Base-by-base conservation (phyloP, 2,888 invertebrate species). In the Papilio gigon region DNA sequence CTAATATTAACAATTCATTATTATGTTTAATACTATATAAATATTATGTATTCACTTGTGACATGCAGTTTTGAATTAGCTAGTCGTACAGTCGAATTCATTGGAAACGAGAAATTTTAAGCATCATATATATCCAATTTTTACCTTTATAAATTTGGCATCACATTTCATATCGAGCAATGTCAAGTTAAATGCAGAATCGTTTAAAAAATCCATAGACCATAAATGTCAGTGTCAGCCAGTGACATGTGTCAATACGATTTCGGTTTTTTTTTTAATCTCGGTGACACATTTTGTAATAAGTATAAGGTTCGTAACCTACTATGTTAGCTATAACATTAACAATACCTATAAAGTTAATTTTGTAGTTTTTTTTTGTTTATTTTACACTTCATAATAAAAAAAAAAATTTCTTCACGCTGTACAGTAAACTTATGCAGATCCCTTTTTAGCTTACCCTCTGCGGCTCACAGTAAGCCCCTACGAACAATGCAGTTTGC, bases 401-500 rank as follows among this genome's bases (percentile, higher is more conserved):
- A 40, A 40, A 20, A 11, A 2, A 20, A 17, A 17, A 8, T 47
- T n/a, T 4, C 22, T 30, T 56, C 9, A 17, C 11, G 17, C 27
- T 17, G 30, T 9, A 56, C 14, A 30, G 30, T 8, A 56, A 30
- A n/a, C 17, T 56, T 30, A 30, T 17, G 2, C 2, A 56, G 53
- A 56, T 50, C 14, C 4, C 5, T 27, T 6, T 30, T 14, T 30
- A 25, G 30, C 53, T 56, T 56, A 56, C 30, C 30, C 30, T 56
- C 30, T 56, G 30, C 30, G 53, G 9, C 14, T 11, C 30, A 30
- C 17, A 8, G 14, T n/a, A 17, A 56, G 53, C 30, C 30, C 27
- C n/a, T 17, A 11, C 27, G 53, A 53, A 53, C 30, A 56, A 56
- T 27, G n/a, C 53, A 56, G 17, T 8, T 17, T 56, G 30, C 30